Conservation (phyloP, 2,888 invertebrate species). For the Artemia sinica region DNA sequence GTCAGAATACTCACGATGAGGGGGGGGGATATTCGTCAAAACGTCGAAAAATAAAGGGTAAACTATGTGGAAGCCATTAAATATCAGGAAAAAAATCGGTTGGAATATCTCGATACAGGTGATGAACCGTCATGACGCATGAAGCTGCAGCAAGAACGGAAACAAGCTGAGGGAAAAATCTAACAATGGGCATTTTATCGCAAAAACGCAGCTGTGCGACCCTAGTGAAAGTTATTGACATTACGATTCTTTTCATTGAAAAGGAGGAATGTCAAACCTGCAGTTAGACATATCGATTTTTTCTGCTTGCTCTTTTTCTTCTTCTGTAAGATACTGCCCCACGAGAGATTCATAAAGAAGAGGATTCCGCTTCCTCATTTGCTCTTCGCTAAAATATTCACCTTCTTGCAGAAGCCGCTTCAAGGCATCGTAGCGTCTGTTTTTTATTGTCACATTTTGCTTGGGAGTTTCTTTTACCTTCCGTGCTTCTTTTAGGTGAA, state of each 20-base stretch:
- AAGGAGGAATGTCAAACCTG: slow-evolving; percentile 3
- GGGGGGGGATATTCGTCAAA: too few relatives aligned
- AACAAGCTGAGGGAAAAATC: too few relatives aligned
- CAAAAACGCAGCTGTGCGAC: too few relatives aligned
- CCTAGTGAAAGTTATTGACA: too few relatives aligned
- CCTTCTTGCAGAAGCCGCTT: slow-evolving; percentile 48
- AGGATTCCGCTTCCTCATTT: slow-evolving; percentile 85
- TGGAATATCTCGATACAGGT: too few relatives aligned
- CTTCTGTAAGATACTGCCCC: slow-evolving; percentile 62
- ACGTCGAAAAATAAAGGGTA: too few relatives aligned
- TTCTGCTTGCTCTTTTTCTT: slow-evolving; percentile 44
- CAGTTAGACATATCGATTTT: slow-evolving; percentile 7
- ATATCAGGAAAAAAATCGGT: too few relatives aligned
- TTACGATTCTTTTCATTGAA: background rate
- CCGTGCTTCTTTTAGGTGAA: slow-evolving; percentile 45
- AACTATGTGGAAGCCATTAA: too few relatives aligned
- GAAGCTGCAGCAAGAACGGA: too few relatives aligned
- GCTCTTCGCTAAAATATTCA: slow-evolving; percentile 69
- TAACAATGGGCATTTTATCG: too few relatives aligned
- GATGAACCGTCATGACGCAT: too few relatives aligned
- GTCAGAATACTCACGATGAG: too few relatives aligned
- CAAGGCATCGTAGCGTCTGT: slow-evolving; percentile 64
- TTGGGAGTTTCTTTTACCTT: slow-evolving; percentile 25
- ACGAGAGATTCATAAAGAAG: slow-evolving; percentile 72
- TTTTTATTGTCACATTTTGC: slow-evolving; percentile 44